Conservation (phyloP, 2,888 invertebrate genomes). For the Watsonalla binaria region DNA sequence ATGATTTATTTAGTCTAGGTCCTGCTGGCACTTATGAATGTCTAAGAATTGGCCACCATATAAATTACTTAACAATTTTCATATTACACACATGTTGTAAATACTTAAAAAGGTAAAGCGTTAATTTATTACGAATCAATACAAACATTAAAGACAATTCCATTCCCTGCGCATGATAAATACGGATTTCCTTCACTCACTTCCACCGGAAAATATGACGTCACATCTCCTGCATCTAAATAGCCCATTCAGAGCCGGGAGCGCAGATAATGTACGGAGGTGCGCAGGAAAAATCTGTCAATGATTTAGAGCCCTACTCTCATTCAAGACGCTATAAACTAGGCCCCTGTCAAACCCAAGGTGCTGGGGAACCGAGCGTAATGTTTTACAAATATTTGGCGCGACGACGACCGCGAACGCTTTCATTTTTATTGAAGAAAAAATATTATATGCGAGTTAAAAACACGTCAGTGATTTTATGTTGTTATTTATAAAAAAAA, state of each 20-base stretch:
- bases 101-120: too few relatives aligned
- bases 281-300: conserved; percentile 48
- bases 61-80: too few relatives aligned
- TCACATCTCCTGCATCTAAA: conserved; percentile 21
- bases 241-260: conserved; percentile 25
- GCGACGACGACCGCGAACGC: conserved; percentile 22
- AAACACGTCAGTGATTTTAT: too few relatives aligned
- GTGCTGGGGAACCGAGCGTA: conserved; percentile 50
- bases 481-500: too few relatives aligned
- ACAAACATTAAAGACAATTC: background rate
- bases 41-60: too few relatives aligned
- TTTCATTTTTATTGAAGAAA: conserved; percentile 27
- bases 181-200: conserved; percentile 7
- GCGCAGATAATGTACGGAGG: conserved; percentile 14
- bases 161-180: conserved; percentile 2
- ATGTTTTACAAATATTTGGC: conserved; percentile 60
- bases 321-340: conserved; percentile 64
- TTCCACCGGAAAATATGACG: conserved; percentile 15
- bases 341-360: conserved; percentile 64
- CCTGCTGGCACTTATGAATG: too few relatives aligned
- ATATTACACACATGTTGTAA: too few relatives aligned
- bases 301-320: conserved; percentile 58
- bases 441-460: conserved; percentile 6
- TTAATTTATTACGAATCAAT: too few relatives aligned
- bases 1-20: too few relatives aligned